phyloP scores from a whole-genome alignment of 1,140 invertebrate species.

The Lysiphlebus fabarum region DNA sequence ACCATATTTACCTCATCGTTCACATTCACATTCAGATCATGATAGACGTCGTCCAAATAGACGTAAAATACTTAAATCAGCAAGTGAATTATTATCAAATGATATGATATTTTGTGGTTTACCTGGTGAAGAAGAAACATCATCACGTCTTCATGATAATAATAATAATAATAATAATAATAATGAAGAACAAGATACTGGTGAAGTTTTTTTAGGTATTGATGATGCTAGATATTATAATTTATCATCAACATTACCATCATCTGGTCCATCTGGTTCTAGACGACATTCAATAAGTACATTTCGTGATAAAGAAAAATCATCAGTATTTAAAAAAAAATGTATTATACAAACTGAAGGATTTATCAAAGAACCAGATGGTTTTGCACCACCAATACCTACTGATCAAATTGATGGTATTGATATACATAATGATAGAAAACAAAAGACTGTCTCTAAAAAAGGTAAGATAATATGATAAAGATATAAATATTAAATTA shows the following conservation, averaged over 20 bases:
- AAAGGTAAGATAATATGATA: too few species aligned
- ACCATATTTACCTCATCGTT: slow-evolving; percentile 46
- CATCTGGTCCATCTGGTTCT: slow-evolving; percentile 30
- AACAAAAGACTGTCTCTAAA: slow-evolving; percentile 32
- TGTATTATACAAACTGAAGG: slow-evolving; percentile 23
- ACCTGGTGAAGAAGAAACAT: slow-evolving; percentile 28
- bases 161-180: slow-evolving; percentile 32
- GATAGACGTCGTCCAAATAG: slow-evolving; percentile 37
- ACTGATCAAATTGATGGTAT: slow-evolving; percentile 31
- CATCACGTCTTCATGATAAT: slow-evolving; percentile 11
- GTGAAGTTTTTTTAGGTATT: slow-evolving; percentile 48
- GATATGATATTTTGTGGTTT: slow-evolving; percentile 52
- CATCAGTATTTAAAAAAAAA: slow-evolving; percentile 10
- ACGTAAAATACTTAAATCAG: slow-evolving; percentile 43
- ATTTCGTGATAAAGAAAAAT: slow-evolving; percentile 45
- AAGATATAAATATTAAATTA: too few species aligned
- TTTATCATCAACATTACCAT: slow-evolving; percentile 45
- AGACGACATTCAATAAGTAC: slow-evolving; percentile 60
- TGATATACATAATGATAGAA: slow-evolving; percentile 18
- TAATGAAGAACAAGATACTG: slow-evolving; percentile 41
- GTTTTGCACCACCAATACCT: slow-evolving; percentile 37
- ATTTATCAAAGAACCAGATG: slow-evolving; percentile 31
- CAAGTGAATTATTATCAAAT: slow-evolving; percentile 45
- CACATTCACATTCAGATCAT: slow-evolving; percentile 49
- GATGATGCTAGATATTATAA: slow-evolving; percentile 57